Base-by-base conservation (phyloP, 2,888 invertebrate genomes). In the Cryptophagus acutangulus region DNA sequence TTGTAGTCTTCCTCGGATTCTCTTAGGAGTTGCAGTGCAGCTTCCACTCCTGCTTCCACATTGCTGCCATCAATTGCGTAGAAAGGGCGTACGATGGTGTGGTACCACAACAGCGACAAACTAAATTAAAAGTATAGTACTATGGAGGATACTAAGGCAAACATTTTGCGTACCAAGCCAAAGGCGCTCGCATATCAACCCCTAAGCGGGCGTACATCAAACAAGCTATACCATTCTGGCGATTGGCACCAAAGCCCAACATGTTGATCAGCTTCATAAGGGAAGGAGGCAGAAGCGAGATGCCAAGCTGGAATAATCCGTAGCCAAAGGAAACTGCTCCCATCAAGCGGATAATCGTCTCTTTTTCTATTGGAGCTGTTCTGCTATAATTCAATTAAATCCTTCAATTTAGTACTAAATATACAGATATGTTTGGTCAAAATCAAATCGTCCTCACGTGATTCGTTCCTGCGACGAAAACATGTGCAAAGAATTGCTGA, bases 271-370 rank as follows among this genome's bases (percentile, higher is more conserved):
- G 55, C 50, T 70, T 72, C n/a, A 77, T 58, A 33, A 82, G 57
- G 15, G 79, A 77, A 1, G 81, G 78, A 3, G 83, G 82, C 33
- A 83, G 66, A 39, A 84, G 67, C 4, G 83, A 83, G 36, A 82
- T 73, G 46, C 79, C 78, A 38, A 84, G 64, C 56, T 82, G 81
- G 57, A 84, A 79, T 24, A 81, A 67, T 9, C 84, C 84, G 52
- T 80, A 82, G 2, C 83, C 84, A 59, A 84, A 83, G 54, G 79
- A 79, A 3, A 82, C 79, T 0, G 81, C 79, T 3, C 79, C 75
- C 74, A 82, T 77, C 26, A 84, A 63, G n/a, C 81, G 69, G 14
- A 70, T 67, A 10, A 81, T 71, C 38, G 74, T 74, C 20, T 72
- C 71, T 16, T 73, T 73, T 34, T 75, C 73, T 28, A 77, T 65